Percentiles rank a stretch among this genome's conserved stretches.
phyloP scores from a whole-genome alignment of 2,888 invertebrate species.

The Spicauda simplicius region DNA sequence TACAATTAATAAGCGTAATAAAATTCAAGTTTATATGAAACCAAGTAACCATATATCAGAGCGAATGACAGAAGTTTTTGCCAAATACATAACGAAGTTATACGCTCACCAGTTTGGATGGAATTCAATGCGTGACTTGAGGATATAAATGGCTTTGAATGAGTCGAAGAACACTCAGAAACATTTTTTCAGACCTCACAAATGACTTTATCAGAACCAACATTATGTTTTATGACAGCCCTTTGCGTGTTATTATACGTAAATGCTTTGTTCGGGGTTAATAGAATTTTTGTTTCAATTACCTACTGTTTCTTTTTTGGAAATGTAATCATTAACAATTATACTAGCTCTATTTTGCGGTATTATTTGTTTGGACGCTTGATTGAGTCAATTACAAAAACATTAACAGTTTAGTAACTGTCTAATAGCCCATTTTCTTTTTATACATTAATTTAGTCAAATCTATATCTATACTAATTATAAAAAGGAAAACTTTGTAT shows the following conservation, averaged over 20 bases:
- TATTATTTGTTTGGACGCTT: too few relatives aligned
- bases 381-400: too few relatives aligned
- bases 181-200: conserved; percentile 44
- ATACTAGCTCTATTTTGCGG: too few relatives aligned
- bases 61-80: conserved; percentile 7
- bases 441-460: too few relatives aligned
- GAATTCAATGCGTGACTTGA: conserved; percentile 53
- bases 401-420: too few relatives aligned
- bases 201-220: conserved; percentile 49
- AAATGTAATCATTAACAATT: too few relatives aligned
- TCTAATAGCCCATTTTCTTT: too few relatives aligned
- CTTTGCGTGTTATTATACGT: conserved; percentile 1
- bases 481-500: too few relatives aligned
- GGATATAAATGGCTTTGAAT: conserved; percentile 53
- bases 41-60: background rate
- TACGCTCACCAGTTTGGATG: conserved; percentile 38
- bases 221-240: conserved; percentile 8
- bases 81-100: conserved; percentile 39
- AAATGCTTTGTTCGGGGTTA: background rate
- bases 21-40: background rate
- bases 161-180: conserved; percentile 52
- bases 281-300: conserved; percentile 7
- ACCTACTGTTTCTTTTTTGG: background rate
- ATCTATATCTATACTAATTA: too few relatives aligned
- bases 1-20: background rate